phyloP scores from a whole-genome alignment of 2,113 vertebrate species.

The Toxostoma redivivum region DNA sequence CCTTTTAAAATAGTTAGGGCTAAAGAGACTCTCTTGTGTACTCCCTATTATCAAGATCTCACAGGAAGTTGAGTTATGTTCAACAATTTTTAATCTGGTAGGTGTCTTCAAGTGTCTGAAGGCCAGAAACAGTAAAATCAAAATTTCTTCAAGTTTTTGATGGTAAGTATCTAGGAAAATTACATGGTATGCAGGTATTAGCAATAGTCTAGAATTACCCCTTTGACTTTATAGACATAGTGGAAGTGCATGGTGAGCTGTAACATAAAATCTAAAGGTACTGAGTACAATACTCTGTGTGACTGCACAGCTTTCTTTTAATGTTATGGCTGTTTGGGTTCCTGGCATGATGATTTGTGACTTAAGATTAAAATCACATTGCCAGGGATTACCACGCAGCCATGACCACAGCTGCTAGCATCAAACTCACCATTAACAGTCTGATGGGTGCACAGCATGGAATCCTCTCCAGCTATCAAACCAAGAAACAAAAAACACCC shows the following conservation, averaged over 20 bases:
- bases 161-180: slow-evolving; percentile 16
- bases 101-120: background rate
- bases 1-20: background rate
- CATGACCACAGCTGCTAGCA: slow-evolving; percentile 83
- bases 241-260: background rate
- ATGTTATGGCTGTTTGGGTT: slow-evolving; percentile 95
- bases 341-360: slow-evolving; percentile 99
- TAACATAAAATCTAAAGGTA: background rate
- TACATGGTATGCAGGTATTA: background rate
- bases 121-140: background rate
- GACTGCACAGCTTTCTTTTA: slow-evolving; percentile 4
- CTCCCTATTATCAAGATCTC: background rate
- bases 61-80: background rate
- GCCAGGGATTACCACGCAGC: slow-evolving; percentile 99
- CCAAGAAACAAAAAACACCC: background rate
- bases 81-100: background rate
- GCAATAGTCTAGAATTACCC: background rate
- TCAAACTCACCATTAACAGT: slow-evolving; percentile 64
- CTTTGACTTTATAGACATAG: background rate
- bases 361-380: slow-evolving; percentile 99
- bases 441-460: background rate
- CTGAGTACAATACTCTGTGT: background rate
- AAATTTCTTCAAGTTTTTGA: background rate
- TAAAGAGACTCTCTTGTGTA: background rate
- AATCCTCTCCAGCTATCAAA: background rate